Percentiles rank a stretch among this genome's conserved stretches.
Evolutionary conservation across 1,140 invertebrate genomes (phyloP).

Genomic region (Polyergus mexicanus): DNA sequence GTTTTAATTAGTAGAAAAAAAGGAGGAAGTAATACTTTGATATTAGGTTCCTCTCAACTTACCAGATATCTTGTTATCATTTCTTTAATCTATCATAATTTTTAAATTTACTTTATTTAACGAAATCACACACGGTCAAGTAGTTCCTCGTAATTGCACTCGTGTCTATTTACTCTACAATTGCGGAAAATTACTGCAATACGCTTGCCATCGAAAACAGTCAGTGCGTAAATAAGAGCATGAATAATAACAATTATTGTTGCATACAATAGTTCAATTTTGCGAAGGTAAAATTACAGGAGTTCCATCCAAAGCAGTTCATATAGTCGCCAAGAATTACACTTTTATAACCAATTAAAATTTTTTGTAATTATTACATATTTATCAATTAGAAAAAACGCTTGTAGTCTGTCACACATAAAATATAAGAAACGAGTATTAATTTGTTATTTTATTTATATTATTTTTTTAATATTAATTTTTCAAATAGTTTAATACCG

Average conservation of each 20-base stretch:
- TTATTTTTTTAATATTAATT: background rate
- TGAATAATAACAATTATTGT: slow-evolving; percentile 43
- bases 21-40: background rate
- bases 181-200: slow-evolving; percentile 44
- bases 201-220: slow-evolving; percentile 49
- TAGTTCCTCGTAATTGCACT: slow-evolving; percentile 6
- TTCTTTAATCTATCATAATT: background rate
- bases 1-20: background rate
- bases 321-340: no score
- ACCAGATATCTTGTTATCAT: background rate
- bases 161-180: slow-evolving; percentile 32
- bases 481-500: background rate
- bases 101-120: slow-evolving; percentile 1
- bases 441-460: background rate
- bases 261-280: slow-evolving; percentile 32
- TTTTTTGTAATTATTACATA: slow-evolving; percentile 1
- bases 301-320: no score
- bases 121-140: background rate
- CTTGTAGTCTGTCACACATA: background rate
- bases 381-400: background rate
- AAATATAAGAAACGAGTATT: background rate
- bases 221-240: slow-evolving; percentile 58
- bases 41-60: no score
- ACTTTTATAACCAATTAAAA: background rate
- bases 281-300: background rate